These are phyloP conservation scores for Poeciliopsis prolifica DNA, from an alignment of 2,113 vertebrate genomes.

Conservation along the genomic window DNA sequence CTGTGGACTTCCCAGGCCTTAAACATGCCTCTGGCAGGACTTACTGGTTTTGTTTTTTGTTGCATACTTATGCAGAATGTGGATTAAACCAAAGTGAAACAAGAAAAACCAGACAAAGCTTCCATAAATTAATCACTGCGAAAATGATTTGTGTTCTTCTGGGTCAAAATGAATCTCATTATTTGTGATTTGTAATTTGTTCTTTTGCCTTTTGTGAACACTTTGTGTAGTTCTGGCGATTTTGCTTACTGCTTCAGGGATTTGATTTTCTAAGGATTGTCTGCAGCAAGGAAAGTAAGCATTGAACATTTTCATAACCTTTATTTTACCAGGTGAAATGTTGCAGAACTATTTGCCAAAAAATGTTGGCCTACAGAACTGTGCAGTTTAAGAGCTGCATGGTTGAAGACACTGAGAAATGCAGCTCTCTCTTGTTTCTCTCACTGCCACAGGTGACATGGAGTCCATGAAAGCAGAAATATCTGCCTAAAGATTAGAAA, in stretches of 20 bases:
- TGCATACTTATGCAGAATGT: constrained; percentile 18
- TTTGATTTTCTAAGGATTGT: too few relatives aligned
- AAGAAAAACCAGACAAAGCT: constrained; percentile 1
- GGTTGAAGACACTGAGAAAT: constrained; percentile 42
- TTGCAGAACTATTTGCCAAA: too few relatives aligned
- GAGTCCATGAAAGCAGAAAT: constrained; percentile 42
- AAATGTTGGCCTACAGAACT: background rate
- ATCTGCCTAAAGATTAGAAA: constrained; percentile 54
- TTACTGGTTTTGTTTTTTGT: constrained; percentile 7
- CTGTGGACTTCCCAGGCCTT: constrained; percentile 62
- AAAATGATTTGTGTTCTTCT: background rate
- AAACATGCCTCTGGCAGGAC: background rate
- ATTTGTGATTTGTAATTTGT: background rate
- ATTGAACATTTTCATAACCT: too few relatives aligned
- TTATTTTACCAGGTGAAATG: too few relatives aligned
- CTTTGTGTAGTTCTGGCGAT: background rate
- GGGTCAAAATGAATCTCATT: background rate
- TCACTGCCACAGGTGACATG: constrained; percentile 44
- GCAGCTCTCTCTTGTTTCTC: background rate
- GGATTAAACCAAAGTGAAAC: constrained; percentile 27
- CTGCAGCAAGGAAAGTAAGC: too few relatives aligned
- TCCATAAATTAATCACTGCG: background rate
- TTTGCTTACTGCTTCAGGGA: background rate
- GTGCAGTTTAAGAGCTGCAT: constrained; percentile 12
- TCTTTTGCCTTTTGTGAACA: background rate